Conservation (phyloP, 2,113 vertebrate genomes). For the Mesembrinibis cayennensis region DNA sequence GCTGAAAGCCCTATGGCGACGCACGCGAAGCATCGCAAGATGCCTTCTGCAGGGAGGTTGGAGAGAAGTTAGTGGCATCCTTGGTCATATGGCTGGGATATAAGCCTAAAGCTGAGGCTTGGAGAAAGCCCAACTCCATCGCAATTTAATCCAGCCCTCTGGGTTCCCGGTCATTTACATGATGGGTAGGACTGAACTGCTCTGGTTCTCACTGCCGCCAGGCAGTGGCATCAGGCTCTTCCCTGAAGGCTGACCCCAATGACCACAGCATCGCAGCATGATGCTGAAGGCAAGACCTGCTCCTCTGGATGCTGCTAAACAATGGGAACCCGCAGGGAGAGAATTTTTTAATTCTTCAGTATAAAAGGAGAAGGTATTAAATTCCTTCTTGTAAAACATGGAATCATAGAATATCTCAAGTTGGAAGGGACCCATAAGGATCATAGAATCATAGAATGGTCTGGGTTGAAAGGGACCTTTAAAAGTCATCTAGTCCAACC, state of each 20-base stretch:
- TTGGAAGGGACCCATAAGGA: background rate
- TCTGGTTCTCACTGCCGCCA: accelerated
- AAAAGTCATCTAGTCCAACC: background rate
- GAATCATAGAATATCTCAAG: background rate
- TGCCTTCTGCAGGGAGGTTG: background rate
- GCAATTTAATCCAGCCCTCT: background rate
- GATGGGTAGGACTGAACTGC: background rate
- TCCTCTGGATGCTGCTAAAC: background rate
- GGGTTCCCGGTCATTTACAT: accelerated
- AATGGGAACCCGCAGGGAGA: background rate
- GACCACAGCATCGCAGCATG: accelerated
- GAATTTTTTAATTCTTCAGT: background rate
- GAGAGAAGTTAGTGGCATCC: background rate
- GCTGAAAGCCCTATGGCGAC: background rate
- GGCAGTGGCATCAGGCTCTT: background rate
- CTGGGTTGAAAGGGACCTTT: background rate
- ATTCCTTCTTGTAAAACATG: background rate
- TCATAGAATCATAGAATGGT: background rate
- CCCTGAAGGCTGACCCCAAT: background rate
- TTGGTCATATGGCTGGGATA: background rate
- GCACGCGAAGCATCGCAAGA: accelerated
- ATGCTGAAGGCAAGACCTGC: background rate
- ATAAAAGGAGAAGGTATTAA: background rate
- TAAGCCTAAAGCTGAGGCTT: background rate
- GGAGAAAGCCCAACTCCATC: background rate